Evolutionary conservation across 2,113 vertebrate genomes (phyloP), one percentile per base, ranked within the genome.

Genomic region (Perca fluviatilis): DNA sequence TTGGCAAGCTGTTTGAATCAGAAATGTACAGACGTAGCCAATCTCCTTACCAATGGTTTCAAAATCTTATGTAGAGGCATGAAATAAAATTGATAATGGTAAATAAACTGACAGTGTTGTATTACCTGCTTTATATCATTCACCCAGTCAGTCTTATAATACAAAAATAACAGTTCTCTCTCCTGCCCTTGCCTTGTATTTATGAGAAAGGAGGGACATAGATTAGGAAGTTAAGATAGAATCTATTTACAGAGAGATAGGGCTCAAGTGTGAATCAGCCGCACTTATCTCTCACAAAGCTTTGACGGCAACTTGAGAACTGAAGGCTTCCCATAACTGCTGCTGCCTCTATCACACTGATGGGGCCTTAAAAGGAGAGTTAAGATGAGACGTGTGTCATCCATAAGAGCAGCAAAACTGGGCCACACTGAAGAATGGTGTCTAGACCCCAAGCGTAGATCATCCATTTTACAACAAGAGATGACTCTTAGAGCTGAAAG

Each of bases 391-490:
- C 13, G 30, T 64, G 79, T 86, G 85, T 92, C 89, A 93, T 88
- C 88, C 83, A 64, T 88, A 77, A 87, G 68, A 84, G 64, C 60
- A 66, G 66, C 76, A 78, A 86, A 93, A 93, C 86, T 89, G 90
- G 87, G 88, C 84, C 87, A 86, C 58, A 80, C 73, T 88, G 80
- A 90, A 83, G 85, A 87, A 91, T 89, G 71, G 85, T 51, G 89
- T 83, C 88, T 92, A 57, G 84, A 88, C 80, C 86, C 80, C 71
- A 71, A 73, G 84, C 47, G 79, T 85, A 76, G 81, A 86, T 90
- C 91, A 93, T 92, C 70, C 40, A 90, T 89, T 90, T 92, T 89
- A 83, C 86, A 88, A 76, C 77, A 84, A 77, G 79, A 83, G 79
- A 87, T 66, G 83, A 83, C 77, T 87, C 80, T 61, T 36, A 6